Evolutionary conservation across 1,140 invertebrate genomes (phyloP), one percentile per base, ranked within the genome.

Genomic region (Aphidius gifuensis): DNA sequence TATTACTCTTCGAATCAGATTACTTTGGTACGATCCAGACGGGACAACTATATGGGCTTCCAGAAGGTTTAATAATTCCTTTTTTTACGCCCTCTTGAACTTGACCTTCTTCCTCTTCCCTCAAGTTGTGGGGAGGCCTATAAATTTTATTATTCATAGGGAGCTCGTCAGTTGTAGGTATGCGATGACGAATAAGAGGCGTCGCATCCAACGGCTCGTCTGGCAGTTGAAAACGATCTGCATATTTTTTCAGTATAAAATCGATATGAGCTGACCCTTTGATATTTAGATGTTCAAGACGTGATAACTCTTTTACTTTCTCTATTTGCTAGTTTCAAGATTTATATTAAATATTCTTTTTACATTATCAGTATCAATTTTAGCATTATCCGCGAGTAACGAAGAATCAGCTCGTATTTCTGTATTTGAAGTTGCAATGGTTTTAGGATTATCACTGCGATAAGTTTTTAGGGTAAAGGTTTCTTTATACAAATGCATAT

Each of bases 21-120:
- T 65, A 76, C 78, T 70, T 73, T 0, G 76, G 73, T 4, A 80
- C 72, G 7, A 78, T 38, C 58, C 65, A 70, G 5, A 74, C 63
- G 0, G 74, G 75, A 39, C 65, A 58, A 53, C 61, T 73, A 63
- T 72, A 76, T 8, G 75, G 72, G 1, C 68, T 69, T 47, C 62
- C 23, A 32, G 23, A 32, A 32, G 23, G 23, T 32, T 32, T 32
- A 4, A 32, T 65, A 4, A 66, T 71, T 21, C 64, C 62, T 39
- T 72, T 63, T 8, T 70, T 60, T 39, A 71, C 51, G 45, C 69
- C 48, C 49, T 69, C 67, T 47, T 68, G 38, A 50, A 74, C 69
- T 62, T 74, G 70, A 4, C 48, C 62, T 44, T 68, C 47, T 45
- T 74, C 57, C 64, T 73, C 71, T 39, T 61, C 11, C 65, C 64